These are phyloP conservation scores for Venusia cambrica DNA, from an alignment of 2,888 invertebrate genomes.

Conservation along the genomic window DNA sequence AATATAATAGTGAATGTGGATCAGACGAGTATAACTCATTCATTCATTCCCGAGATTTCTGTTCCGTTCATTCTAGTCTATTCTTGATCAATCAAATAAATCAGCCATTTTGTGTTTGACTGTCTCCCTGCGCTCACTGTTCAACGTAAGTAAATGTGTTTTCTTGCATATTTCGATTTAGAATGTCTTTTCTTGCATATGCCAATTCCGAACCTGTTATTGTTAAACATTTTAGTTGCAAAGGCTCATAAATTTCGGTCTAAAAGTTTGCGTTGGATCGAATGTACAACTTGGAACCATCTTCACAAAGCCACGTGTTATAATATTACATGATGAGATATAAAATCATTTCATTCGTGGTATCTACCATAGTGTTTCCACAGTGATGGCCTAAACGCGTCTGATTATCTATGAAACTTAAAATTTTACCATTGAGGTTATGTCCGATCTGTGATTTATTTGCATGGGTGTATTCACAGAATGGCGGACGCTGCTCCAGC, in stretches of 20 bases:
- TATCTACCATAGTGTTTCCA: constrained; percentile 74
- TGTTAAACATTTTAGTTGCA: too few relatives aligned
- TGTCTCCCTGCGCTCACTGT: constrained; percentile 62
- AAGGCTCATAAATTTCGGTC: too few relatives aligned
- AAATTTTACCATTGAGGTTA: too few relatives aligned
- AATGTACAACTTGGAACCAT: too few relatives aligned
- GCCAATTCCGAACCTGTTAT: too few relatives aligned
- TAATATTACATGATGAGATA: constrained; percentile 60
- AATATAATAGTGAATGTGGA: background rate
- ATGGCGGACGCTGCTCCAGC: constrained; percentile 99
- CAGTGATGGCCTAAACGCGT: constrained; percentile 72
- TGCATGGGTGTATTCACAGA: constrained; percentile 58
- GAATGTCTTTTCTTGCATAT: background rate
- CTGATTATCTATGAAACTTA: constrained; percentile 50
- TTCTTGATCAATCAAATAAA: too few relatives aligned
- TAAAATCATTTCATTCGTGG: constrained; percentile 70
- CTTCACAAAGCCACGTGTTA: constrained; percentile 18
- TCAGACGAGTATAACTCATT: constrained; percentile 7
- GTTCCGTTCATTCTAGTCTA: too few relatives aligned
- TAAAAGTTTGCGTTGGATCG: too few relatives aligned
- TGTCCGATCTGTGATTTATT: too few relatives aligned
- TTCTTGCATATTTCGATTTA: background rate
- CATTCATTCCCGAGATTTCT: too few relatives aligned
- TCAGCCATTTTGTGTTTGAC: constrained; percentile 74
- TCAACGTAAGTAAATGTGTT: constrained; percentile 64